Evolutionary conservation across 2,113 vertebrate genomes (phyloP), one percentile per base, ranked within the genome.

Genomic region (Phrynosoma blainvillii): DNA sequence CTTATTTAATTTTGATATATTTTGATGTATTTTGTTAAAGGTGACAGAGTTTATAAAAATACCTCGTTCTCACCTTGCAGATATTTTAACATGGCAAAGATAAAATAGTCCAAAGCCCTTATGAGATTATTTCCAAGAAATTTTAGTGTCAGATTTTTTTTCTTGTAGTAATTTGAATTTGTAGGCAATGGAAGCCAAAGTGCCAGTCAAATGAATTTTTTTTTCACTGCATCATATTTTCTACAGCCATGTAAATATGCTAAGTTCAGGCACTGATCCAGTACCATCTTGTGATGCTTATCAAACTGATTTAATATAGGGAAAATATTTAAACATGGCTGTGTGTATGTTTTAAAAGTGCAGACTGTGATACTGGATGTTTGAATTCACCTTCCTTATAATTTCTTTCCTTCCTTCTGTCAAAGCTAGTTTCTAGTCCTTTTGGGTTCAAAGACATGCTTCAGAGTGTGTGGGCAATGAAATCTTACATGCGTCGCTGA

Each of bases 111-210:
- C 66, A 80, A 86, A 88, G 78, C 88, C 87, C 52, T 79, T 36
- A 25, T 16, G 82, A 83, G 40, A 54, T 85, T 56, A 89, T 71
- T 68, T 91, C 86, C 84, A 89, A 90, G 62, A 81, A 87, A 84
- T 91, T 91, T 86, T 68, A 47, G 89, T 88, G 86, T 90, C 85
- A 84, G 91, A 87, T 93, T 86, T 85, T 14, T 62, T 80, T 65
- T 27, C 75, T 59, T 20, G 23, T 14, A 81, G 74, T 89, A 89
- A 90, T 87, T 82, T 83, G 83, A 77, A 78, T 74, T 90, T 91
- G 80, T 68, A 86, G 81, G 87, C 87, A 89, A 89, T 32, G 30
- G 66, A 83, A 62, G 91, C 40, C 62, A 84, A 82, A 84, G 65
- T 36, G 14, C 84, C 54, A 65, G 91, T 86, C 30, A 36, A 81